Conservation (phyloP, 2,113 vertebrate genomes). For the Percina caprodes region DNA sequence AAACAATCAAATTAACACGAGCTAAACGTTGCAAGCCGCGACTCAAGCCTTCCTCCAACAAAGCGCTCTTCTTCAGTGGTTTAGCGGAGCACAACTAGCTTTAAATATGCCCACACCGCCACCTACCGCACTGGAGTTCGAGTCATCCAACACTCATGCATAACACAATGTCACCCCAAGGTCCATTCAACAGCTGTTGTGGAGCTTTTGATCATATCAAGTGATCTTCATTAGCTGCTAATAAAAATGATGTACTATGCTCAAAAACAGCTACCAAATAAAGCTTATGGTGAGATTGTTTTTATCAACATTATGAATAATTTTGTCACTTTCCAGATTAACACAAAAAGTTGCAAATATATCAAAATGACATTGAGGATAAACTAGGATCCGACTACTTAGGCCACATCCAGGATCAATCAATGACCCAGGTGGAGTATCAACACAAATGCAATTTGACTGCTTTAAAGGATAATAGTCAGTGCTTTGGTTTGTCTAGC, state of each 20-base stretch:
- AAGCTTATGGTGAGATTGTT: not conserved
- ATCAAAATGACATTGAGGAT: not conserved
- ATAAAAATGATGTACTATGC: no score
- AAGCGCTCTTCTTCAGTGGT: conserved; percentile 22
- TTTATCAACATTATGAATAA: not conserved
- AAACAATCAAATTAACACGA: not conserved
- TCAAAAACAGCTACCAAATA: not conserved
- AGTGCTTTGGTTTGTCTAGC: not conserved
- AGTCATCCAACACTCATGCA: not conserved
- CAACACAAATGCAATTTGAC: not conserved
- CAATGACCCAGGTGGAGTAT: no score
- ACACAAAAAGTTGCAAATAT: not conserved
- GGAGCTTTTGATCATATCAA: not conserved
- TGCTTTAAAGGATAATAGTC: not conserved
- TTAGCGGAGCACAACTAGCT: not conserved
- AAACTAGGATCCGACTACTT: no score
- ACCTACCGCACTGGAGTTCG: not conserved
- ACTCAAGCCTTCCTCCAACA: not conserved
- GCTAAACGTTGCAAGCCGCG: conserved; percentile 15
- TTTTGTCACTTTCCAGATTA: not conserved
- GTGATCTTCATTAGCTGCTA: not conserved
- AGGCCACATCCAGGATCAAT: not conserved
- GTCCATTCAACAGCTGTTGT: not conserved
- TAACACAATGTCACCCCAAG: not conserved
- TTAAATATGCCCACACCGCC: conserved; percentile 22